A percentile compares a stretch with the other conserved stretches of the same genome.
Conservation (phyloP, 2,113 vertebrate genomes). For the Egretta garzetta region DNA sequence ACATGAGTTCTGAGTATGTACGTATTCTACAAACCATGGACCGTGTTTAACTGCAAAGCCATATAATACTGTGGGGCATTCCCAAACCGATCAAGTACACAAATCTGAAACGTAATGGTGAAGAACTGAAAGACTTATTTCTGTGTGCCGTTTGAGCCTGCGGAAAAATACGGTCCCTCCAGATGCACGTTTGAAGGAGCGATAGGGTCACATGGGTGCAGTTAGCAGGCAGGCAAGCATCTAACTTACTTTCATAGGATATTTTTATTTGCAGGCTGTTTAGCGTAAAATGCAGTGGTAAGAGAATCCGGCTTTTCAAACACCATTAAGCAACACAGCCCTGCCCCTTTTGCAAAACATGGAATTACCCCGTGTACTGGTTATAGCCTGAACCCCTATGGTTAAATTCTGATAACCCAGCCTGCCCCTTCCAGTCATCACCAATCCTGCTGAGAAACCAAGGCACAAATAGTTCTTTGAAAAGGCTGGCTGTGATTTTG, state of each 20-base stretch:
- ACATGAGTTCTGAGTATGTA: too few species aligned
- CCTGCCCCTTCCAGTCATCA: neutral
- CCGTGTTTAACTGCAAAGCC: neutral
- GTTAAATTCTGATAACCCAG: neutral
- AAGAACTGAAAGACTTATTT: neutral
- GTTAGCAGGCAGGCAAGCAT: too few species aligned
- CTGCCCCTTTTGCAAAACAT: neutral
- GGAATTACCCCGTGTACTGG: neutral
- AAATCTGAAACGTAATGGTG: neutral
- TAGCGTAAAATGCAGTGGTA: too few species aligned
- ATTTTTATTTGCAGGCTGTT: neutral
- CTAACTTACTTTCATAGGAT: neutral
- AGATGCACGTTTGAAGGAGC: neutral
- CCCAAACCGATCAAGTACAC: neutral
- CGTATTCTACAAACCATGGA: neutral
- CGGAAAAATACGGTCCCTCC: neutral
- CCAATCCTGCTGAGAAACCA: neutral
- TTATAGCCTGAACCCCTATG: neutral
- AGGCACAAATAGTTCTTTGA: fast-evolving
- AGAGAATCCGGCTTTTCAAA: neutral
- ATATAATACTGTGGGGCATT: fast-evolving
- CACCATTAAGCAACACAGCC: neutral
- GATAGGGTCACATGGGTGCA: fast-evolving
- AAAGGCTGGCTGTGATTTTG: neutral
- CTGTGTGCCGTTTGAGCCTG: neutral